These are phyloP conservation scores for Nasua narica DNA, from an alignment of 2,797 vertebrate species.

Conservation along the genomic window DNA sequence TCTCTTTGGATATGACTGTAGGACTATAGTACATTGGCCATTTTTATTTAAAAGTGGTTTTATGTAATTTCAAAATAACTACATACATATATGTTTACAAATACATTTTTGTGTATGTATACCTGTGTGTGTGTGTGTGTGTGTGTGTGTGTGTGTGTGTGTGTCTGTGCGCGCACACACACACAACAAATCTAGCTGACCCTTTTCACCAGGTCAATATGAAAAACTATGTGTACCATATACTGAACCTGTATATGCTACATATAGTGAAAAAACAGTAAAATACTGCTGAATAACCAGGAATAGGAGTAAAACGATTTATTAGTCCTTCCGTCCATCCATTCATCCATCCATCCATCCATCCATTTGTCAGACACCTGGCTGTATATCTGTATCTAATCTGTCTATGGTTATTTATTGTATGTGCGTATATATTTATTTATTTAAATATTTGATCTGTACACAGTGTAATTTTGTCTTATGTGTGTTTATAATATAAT, in stretches of 20 bases:
- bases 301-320: background rate
- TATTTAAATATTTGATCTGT: background rate
- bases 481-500: background rate
- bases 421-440: background rate
- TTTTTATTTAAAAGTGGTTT: slow-evolving; percentile 31
- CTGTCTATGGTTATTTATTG: background rate
- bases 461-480: background rate
- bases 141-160: background rate
- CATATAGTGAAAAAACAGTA: background rate
- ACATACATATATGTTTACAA: background rate
- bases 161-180: background rate
- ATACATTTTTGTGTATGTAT: background rate
- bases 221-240: background rate
- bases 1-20: background rate
- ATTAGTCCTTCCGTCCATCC: background rate
- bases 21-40: background rate
- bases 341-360: background rate
- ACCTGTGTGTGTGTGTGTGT: background rate
- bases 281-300: background rate
- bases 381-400: background rate
- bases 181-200: background rate
- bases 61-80: slow-evolving; percentile 40
- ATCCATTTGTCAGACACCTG: background rate
- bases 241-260: background rate
- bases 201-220: background rate